phyloP scores from a whole-genome alignment of 2,797 vertebrate genomes.

The Microctenopoma stevenorrisi region DNA sequence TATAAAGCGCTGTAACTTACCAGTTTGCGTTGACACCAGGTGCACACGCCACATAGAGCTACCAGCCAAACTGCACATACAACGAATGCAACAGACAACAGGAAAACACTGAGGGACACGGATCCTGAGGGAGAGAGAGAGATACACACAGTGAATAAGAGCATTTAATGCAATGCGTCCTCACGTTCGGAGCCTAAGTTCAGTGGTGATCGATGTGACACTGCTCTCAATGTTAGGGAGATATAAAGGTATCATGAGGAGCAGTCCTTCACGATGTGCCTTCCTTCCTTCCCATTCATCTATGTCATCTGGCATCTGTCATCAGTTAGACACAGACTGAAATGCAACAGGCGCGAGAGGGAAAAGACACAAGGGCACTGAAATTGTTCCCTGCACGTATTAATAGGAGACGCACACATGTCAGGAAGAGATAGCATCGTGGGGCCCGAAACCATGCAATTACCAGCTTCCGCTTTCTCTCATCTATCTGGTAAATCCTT shows the following conservation, averaged over 20 bases:
- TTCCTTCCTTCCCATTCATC: slow-evolving; percentile 54
- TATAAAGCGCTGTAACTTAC: slow-evolving; percentile 81
- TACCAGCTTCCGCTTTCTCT: slow-evolving; percentile 60
- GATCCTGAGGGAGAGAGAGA: slow-evolving; percentile 84
- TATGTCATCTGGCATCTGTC: slow-evolving; percentile 60
- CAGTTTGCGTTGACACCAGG: slow-evolving; percentile 99
- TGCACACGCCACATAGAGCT: slow-evolving; percentile 95
- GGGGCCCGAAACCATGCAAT: slow-evolving; percentile 67
- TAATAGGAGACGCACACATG: slow-evolving; percentile 55
- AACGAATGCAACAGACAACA: slow-evolving; percentile 94
- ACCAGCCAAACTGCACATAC: slow-evolving; percentile 95
- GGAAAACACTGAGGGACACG: slow-evolving; percentile 93
- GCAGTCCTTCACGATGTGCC: slow-evolving; percentile 18
- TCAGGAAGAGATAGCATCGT: slow-evolving; percentile 67
- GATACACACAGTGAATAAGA: slow-evolving; percentile 57
- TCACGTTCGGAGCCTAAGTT: not conserved
- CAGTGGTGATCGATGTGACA: slow-evolving; percentile 6
- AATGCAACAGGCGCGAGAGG: slow-evolving; percentile 34
- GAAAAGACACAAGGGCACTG: slow-evolving; percentile 29
- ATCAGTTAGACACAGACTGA: slow-evolving; percentile 49
- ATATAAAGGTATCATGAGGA: slow-evolving; percentile 26
- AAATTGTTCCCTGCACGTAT: slow-evolving; percentile 51
- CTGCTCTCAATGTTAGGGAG: slow-evolving; percentile 7
- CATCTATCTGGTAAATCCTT: slow-evolving; percentile 55
- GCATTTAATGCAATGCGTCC: slow-evolving; percentile 37